These are phyloP conservation scores for Zalophus californianus DNA, from an alignment of 2,797 vertebrate species.

Conservation along the genomic window DNA sequence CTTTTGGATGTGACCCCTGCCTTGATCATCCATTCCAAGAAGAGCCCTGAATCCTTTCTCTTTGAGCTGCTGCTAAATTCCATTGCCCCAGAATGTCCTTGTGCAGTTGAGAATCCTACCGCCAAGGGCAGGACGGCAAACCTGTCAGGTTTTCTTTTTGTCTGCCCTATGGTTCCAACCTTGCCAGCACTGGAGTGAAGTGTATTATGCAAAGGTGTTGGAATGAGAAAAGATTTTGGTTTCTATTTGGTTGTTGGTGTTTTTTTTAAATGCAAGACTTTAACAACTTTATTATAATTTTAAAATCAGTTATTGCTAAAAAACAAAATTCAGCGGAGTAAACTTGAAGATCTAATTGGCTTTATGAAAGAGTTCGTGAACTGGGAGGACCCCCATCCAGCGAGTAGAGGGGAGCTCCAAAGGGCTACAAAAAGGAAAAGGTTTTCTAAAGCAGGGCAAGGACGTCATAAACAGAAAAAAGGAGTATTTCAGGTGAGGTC, in stretches of 20 bases:
- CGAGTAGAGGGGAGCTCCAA: not conserved
- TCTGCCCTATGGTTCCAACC: not conserved
- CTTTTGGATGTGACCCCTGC: not conserved
- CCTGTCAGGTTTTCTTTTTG: not conserved
- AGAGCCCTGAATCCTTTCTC: not conserved
- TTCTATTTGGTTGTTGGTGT: not conserved
- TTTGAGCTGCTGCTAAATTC: not conserved
- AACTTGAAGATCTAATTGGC: not conserved
- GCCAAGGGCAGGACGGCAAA: not conserved
- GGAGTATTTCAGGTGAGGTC: not conserved
- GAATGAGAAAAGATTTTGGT: not conserved
- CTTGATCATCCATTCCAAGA: not conserved
- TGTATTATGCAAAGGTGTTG: not conserved
- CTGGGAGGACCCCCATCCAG: not conserved
- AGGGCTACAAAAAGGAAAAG: not conserved
- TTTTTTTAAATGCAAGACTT: not conserved
- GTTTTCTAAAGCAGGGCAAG: not conserved
- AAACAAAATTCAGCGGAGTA: not conserved
- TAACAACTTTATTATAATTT: slow-evolving; percentile 8
- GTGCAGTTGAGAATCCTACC: not conserved
- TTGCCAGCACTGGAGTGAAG: not conserved
- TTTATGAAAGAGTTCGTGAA: not conserved
- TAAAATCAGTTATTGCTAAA: not conserved
- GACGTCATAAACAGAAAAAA: not conserved
- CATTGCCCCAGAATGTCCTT: not conserved